Percentiles rank a stretch among this genome's conserved stretches.
Conservation (phyloP, 2,113 vertebrate species). For the Scortum barcoo region DNA sequence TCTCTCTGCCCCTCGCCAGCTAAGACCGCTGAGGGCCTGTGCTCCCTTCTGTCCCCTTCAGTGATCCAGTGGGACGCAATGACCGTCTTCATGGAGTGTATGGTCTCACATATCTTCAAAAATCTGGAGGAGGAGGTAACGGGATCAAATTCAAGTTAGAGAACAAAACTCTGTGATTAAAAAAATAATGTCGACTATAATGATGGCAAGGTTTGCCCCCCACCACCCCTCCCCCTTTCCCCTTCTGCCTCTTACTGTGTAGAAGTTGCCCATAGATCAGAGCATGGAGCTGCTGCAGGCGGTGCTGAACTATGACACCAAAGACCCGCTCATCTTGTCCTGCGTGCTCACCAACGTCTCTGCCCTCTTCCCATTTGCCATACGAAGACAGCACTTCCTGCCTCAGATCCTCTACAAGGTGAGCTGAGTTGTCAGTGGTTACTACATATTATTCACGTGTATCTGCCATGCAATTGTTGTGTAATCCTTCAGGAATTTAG, state of each 20-base stretch:
- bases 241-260: constrained; percentile 15
- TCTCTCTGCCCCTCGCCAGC: constrained; percentile 72
- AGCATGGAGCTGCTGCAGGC: constrained; percentile 92
- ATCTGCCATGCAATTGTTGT: background rate
- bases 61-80: constrained; percentile 97
- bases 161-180: background rate
- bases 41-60: constrained; percentile 90
- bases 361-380: constrained; percentile 92
- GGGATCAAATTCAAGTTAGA: background rate
- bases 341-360: constrained; percentile 95
- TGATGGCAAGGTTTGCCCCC: background rate
- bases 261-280: constrained; percentile 91
- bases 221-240: no score
- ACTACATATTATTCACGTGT: background rate
- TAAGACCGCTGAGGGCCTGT: constrained; percentile 87
- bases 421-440: constrained; percentile 1
- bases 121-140: constrained; percentile 91
- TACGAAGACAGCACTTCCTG: constrained; percentile 87
- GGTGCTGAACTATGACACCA: constrained; percentile 91
- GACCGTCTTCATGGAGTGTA: constrained; percentile 94
- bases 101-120: constrained; percentile 90
- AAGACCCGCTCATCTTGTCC: constrained; percentile 94
- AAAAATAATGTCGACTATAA: background rate
- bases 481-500: background rate
- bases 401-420: constrained; percentile 94